Conservation (phyloP, 2,888 invertebrate species). For the Andrena bucephala region DNA sequence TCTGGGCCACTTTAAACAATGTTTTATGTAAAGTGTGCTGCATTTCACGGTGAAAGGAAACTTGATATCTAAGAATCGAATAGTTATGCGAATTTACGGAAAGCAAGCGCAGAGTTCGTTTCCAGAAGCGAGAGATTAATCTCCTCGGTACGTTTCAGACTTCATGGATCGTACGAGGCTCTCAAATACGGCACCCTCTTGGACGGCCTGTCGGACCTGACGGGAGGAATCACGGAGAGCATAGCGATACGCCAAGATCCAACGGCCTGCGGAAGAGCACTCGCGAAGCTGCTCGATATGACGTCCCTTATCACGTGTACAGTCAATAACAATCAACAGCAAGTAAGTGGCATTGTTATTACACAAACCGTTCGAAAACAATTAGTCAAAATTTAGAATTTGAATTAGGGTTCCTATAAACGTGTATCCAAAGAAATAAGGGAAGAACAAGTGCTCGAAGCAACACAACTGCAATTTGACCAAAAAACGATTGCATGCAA, state of each 20-base stretch:
- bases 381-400: too few relatives aligned
- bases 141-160: constrained; percentile 85
- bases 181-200: constrained; percentile 95
- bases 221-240: constrained; percentile 95
- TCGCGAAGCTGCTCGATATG: constrained; percentile 91
- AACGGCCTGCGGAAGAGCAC: constrained; percentile 89
- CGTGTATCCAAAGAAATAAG: too few relatives aligned
- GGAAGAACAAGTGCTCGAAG: too few relatives aligned
- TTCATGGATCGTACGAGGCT: constrained; percentile 97
- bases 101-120: too few relatives aligned
- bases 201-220: constrained; percentile 94
- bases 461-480: too few relatives aligned
- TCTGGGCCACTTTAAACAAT: too few relatives aligned
- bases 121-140: not conserved
- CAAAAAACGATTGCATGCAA: too few relatives aligned
- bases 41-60: too few relatives aligned
- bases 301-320: constrained; percentile 94
- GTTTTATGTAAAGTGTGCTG: too few relatives aligned
- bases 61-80: too few relatives aligned
- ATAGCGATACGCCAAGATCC: constrained; percentile 90
- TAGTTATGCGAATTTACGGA: too few relatives aligned
- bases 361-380: not conserved
- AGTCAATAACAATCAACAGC: constrained; percentile 86
- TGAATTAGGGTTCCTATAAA: too few relatives aligned
- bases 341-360: constrained; percentile 54